Evolutionary conservation across 2,113 vertebrate species (phyloP), one percentile per base, ranked within the genome.

Genomic region (Barbus barbus): DNA sequence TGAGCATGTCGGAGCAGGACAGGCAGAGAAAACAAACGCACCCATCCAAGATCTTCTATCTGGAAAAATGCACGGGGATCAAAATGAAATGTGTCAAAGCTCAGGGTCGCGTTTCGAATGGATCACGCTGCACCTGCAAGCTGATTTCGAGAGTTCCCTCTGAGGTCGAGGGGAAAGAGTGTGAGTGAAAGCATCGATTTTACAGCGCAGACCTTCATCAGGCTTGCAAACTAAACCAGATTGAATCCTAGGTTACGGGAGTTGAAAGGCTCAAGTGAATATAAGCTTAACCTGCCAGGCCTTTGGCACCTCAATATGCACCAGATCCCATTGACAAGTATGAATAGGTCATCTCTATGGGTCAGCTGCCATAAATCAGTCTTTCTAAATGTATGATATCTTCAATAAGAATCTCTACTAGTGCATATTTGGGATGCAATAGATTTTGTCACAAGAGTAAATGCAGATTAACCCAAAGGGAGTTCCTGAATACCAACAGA

Each of bases 1-100:
- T 78, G 44, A 89, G 89, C 93, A 89, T 86, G 92, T 87, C 88
- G 79, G 77, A 91, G 90, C 92, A 94, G 85, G 89, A 84, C 82
- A 75, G 84, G 81, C 44, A 89, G 85, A 85, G 31, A 83, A 81
- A 87, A 87, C 86, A 87, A 83, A 83, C 20, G 41, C 56, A 44
- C 28, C 73, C 60, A 67, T 67, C 14, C 33, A 12, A 76, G 26
- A 24, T 12, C 41, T 44, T 44, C 41, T 44, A 0, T 4, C 83
- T 84, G 44, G 91, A 88, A 89, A 51, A 86, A 89, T 78, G 89
- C 83, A 75, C 53, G 36, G 79, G 82, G 51, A 81, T 87, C 78
- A 61, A 84, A 61, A 75, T 5, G 41, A 60, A 33, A 81, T 38
- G 46, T 51, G 60, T 53, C 83, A 69, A 20, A 61, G 28, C 51